phyloP scores from a whole-genome alignment of 2,888 invertebrate species.

The Serrognathus titanus region DNA sequence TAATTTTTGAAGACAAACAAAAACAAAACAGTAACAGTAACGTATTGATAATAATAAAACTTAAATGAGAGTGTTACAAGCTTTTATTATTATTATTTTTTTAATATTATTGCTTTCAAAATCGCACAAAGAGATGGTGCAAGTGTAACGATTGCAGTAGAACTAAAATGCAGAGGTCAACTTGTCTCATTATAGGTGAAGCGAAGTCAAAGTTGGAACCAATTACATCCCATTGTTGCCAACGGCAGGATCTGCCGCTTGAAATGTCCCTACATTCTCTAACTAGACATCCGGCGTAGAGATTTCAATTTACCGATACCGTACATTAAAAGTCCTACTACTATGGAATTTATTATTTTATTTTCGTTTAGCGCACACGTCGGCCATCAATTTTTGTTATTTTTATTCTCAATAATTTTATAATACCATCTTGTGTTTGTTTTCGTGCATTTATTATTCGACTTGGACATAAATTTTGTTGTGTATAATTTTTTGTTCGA shows the following conservation, averaged over 20 bases:
- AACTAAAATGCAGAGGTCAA: constrained; percentile 31
- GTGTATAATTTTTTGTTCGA: too few species aligned
- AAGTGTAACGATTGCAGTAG: constrained; percentile 2
- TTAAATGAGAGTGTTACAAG: too few species aligned
- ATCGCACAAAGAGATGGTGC: neutral
- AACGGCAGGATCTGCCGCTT: constrained; percentile 42
- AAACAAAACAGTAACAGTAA: too few species aligned
- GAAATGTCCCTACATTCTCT: constrained; percentile 35
- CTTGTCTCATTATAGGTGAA: constrained; percentile 42
- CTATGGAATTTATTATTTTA: neutral
- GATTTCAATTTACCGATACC: constrained; percentile 46
- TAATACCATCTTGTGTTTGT: too few species aligned
- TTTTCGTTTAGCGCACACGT: neutral
- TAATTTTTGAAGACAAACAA: too few species aligned
- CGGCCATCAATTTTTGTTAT: too few species aligned
- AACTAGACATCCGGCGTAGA: constrained; percentile 34
- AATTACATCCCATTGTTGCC: constrained; percentile 50
- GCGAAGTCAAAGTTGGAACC: constrained; percentile 47
- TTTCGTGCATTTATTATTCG: too few species aligned
- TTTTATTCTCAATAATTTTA: too few species aligned
- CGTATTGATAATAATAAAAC: too few species aligned
- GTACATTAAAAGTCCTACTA: constrained; percentile 2
- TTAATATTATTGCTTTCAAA: too few species aligned
- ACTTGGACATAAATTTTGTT: too few species aligned
- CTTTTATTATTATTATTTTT: too few species aligned